phyloP scores from a whole-genome alignment of 2,797 vertebrate genomes.

The Pseudopleuronectes americanus region DNA sequence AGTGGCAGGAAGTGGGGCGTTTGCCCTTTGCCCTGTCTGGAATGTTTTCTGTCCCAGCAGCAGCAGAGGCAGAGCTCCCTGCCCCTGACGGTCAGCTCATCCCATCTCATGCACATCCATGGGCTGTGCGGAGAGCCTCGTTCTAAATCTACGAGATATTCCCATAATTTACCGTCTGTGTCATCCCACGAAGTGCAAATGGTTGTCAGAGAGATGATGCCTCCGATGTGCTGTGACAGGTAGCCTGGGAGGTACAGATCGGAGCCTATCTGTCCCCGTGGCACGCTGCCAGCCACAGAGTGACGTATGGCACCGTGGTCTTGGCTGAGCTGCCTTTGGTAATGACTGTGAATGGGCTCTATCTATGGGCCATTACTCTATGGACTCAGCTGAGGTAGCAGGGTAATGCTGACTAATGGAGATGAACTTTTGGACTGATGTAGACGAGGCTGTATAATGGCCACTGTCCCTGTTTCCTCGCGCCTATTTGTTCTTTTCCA shows the following conservation, averaged over 20 bases:
- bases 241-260: constrained; percentile 33
- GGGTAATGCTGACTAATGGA: constrained; percentile 74
- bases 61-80: constrained; percentile 15
- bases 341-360: constrained; percentile 70
- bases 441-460: constrained; percentile 48
- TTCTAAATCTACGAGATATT: constrained; percentile 13
- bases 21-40: constrained; percentile 73
- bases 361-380: constrained; percentile 73
- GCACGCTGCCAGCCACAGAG: constrained; percentile 50
- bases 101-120: constrained; percentile 8
- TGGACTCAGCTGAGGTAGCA: constrained; percentile 67
- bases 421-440: constrained; percentile 70
- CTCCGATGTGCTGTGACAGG: constrained; percentile 39
- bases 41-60: constrained; percentile 61
- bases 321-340: constrained; percentile 63
- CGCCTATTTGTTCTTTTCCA: constrained; percentile 53
- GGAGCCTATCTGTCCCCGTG: constrained; percentile 42
- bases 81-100: constrained; percentile 27
- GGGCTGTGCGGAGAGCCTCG: background rate
- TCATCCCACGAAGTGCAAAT: constrained; percentile 35
- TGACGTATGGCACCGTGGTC: constrained; percentile 52
- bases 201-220: constrained; percentile 35
- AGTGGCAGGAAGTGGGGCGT: constrained; percentile 69
- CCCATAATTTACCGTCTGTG: constrained; percentile 19
- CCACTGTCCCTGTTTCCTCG: constrained; percentile 22